Conservation (phyloP, 2,113 vertebrate genomes). For the Triplophysa rosa region DNA sequence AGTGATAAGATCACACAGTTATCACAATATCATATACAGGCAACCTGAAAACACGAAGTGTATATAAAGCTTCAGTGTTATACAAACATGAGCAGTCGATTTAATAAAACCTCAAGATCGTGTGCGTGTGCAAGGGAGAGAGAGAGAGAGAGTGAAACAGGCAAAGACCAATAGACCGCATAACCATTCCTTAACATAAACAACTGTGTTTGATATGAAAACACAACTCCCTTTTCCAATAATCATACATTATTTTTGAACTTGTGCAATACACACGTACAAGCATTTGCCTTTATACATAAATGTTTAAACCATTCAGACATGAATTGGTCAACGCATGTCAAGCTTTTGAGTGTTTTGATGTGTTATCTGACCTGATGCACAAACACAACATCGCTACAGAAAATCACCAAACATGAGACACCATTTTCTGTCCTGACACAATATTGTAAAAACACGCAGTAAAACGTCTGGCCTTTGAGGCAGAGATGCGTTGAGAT, state of each 20-base stretch:
- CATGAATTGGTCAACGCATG: neutral
- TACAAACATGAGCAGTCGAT: neutral
- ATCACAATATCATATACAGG: conserved; percentile 23
- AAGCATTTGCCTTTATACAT: conserved; percentile 18
- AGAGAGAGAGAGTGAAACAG: neutral
- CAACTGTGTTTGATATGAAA: neutral
- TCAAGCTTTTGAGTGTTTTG: conserved; percentile 1
- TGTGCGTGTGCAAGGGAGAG: neutral
- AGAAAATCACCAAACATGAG: conserved; percentile 30
- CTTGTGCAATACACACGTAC: conserved; percentile 1
- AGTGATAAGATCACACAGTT: neutral
- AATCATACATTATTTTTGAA: neutral
- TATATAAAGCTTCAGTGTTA: conserved; percentile 20
- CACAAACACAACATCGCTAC: conserved; percentile 28
- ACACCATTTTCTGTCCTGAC: conserved; percentile 34
- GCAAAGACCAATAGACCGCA: neutral
- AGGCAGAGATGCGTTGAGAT: conserved; percentile 9
- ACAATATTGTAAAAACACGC: conserved; percentile 34
- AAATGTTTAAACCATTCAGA: neutral
- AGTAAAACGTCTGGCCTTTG: conserved; percentile 15
- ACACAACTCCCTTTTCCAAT: neutral
- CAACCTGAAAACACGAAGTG: neutral
- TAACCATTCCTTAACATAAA: conserved; percentile 23
- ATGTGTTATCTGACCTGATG: conserved; percentile 14
- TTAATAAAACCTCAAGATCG: conserved; percentile 14